Evolutionary conservation across 1,140 invertebrate species (phyloP), one percentile per base, ranked within the genome.

Genomic region (Solen grandis): DNA sequence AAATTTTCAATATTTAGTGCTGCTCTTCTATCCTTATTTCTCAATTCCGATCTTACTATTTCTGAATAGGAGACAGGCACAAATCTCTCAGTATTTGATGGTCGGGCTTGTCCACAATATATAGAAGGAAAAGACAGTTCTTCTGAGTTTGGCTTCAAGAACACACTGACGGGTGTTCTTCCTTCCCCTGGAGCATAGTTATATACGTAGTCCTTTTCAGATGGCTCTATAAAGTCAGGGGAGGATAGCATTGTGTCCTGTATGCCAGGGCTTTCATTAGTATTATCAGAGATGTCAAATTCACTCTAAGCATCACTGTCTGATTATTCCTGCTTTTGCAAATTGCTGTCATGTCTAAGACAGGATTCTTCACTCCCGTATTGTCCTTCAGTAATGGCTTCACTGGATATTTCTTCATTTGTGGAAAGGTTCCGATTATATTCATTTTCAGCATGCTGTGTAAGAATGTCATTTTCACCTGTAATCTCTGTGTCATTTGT

Each of bases 101-200:
- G 68, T 54, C 68, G 29, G 52, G 38, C 41, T 35, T 70, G 46
- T 36, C 38, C 38, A 70, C 41, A 70, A 27, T 54, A 46, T 29
- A 46, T 70, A 31, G 68, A 22, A 35, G 50, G 68, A 70, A 70
- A 70, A n/a, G 68, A 29, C 63, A 66, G 27, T 60, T 84, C 82
- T 79, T 81, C 78, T 22, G 54, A 14, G 35, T 81, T 22, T 65
- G 52, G 22, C 33, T 82, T 52, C 22, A 74, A 19, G 33, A 85
- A 83, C 14, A 83, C 41, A 62, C 81, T 80, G 4, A 85, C 25
- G 46, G 76, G 84, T n/a, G 36, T 38, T 33, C 54, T 55, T 35
- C 76, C 75, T 69, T 85, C 74, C 50, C 75, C 84, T 25, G 84
- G 81, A 8, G 81, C 81, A 79, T 80, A 77, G 25, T 74, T 70